A percentile compares a stretch with the other conserved stretches of the same genome.
These are phyloP conservation scores for Leuctra nigra DNA, from an alignment of 2,888 invertebrate species.

Conservation along the genomic window DNA sequence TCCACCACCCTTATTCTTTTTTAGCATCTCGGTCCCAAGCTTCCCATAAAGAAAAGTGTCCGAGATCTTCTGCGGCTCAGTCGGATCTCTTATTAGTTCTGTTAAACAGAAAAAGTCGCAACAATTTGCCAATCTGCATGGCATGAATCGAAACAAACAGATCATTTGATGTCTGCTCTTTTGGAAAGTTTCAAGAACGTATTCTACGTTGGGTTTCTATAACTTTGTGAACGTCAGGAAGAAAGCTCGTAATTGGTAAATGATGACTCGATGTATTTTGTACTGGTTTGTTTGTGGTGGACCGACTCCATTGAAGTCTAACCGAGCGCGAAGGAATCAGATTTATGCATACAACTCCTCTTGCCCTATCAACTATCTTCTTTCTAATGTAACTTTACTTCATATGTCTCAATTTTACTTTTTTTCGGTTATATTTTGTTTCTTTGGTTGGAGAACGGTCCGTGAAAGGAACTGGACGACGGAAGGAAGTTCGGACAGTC, in stretches of 20 bases:
- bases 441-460: constrained; percentile 1
- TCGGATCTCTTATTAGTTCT: too few relatives aligned
- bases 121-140: too few relatives aligned
- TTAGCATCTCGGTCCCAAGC: not conserved
- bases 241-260: too few relatives aligned
- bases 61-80: too few relatives aligned
- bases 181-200: too few relatives aligned
- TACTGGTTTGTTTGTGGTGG: not conserved
- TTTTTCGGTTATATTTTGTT: constrained; percentile 6
- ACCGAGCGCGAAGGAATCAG: constrained; percentile 13
- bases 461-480: constrained; percentile 9
- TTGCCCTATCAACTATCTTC: not conserved
- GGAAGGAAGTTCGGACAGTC: constrained; percentile 11
- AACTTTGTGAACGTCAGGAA: too few relatives aligned
- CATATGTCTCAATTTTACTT: constrained; percentile 4
- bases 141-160: too few relatives aligned
- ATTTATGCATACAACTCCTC: constrained; percentile 7
- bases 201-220: too few relatives aligned
- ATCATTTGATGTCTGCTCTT: too few relatives aligned
- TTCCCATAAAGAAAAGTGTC: constrained; percentile 4
- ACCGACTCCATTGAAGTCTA: constrained; percentile 3
- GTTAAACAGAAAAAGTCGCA: too few relatives aligned
- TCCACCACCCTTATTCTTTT: not conserved
- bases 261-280: too few relatives aligned
- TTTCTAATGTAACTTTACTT: constrained; percentile 11